phyloP scores from a whole-genome alignment of 2,888 invertebrate genomes.

The Rhabditoides inermis region DNA sequence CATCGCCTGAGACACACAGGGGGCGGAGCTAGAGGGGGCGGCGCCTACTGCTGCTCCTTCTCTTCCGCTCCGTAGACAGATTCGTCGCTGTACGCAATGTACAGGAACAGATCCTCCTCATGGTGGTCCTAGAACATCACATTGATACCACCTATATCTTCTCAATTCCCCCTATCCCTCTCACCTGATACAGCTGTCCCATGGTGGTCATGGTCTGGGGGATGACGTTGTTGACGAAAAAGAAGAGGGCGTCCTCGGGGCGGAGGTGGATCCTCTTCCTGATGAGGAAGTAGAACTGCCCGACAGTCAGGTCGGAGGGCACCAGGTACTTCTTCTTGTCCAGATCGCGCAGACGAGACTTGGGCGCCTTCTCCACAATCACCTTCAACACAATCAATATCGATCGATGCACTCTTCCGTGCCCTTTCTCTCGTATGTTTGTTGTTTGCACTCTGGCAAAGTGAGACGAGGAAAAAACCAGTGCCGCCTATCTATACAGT shows the following conservation, averaged over 20 bases:
- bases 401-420: too few relatives aligned
- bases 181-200: constrained; percentile 81
- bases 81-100: constrained; percentile 98
- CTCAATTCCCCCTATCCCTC: neutral
- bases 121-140: constrained; percentile 73
- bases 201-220: constrained; percentile 92
- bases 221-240: constrained; percentile 93
- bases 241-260: constrained; percentile 90
- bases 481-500: too few relatives aligned
- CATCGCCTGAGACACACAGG: too few relatives aligned
- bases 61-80: constrained; percentile 76
- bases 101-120: constrained; percentile 97
- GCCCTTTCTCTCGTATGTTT: neutral
- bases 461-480: too few relatives aligned
- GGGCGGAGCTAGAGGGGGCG: too few relatives aligned
- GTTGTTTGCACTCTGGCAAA: too few relatives aligned
- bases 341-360: constrained; percentile 83
- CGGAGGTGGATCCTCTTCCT: constrained; percentile 86
- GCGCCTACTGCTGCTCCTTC: constrained; percentile 11
- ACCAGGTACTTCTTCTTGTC: constrained; percentile 95
- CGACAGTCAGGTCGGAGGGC: constrained; percentile 83
- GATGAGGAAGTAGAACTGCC: constrained; percentile 92
- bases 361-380: constrained; percentile 91
- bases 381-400: constrained; percentile 66
- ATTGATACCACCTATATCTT: neutral